phyloP scores from a whole-genome alignment of 2,113 vertebrate species.

The Chauna torquata region DNA sequence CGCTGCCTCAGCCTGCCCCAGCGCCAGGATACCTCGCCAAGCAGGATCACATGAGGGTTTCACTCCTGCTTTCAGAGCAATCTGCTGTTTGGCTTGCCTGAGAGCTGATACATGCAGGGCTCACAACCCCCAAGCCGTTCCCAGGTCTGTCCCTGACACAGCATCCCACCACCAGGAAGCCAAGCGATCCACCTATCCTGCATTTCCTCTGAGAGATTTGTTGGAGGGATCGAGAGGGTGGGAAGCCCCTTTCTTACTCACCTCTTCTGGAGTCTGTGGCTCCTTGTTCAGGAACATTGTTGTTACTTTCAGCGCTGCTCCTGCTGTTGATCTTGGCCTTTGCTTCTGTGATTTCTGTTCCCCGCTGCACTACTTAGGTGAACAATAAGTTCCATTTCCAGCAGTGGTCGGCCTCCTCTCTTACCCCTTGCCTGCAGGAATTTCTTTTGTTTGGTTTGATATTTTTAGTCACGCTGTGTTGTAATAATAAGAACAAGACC shows the following conservation, averaged over 20 bases:
- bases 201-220: background rate
- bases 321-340: slow-evolving; percentile 65
- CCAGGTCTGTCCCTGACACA: background rate
- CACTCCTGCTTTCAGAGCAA: background rate
- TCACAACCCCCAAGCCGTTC: rapidly evolving
- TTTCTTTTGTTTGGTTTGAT: slow-evolving; percentile 67
- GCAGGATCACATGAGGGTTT: rapidly evolving
- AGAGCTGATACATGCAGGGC: background rate
- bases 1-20: background rate
- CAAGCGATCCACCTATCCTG: background rate
- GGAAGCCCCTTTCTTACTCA: background rate
- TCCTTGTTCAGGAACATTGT: slow-evolving; percentile 38
- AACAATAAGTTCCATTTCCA: slow-evolving; percentile 71
- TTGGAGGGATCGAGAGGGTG: background rate
- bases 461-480: slow-evolving; percentile 67
- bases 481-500: slow-evolving; percentile 66
- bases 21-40: background rate
- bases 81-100: background rate
- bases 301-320: slow-evolving; percentile 19
- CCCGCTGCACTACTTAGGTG: slow-evolving; percentile 40
- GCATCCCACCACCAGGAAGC: background rate
- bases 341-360: slow-evolving; percentile 49
- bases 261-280: background rate
- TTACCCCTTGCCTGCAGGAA: slow-evolving; percentile 66
- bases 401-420: slow-evolving; percentile 59